Base-by-base conservation (phyloP, 2,888 invertebrate genomes). In the Gastrophysa polygoni region DNA sequence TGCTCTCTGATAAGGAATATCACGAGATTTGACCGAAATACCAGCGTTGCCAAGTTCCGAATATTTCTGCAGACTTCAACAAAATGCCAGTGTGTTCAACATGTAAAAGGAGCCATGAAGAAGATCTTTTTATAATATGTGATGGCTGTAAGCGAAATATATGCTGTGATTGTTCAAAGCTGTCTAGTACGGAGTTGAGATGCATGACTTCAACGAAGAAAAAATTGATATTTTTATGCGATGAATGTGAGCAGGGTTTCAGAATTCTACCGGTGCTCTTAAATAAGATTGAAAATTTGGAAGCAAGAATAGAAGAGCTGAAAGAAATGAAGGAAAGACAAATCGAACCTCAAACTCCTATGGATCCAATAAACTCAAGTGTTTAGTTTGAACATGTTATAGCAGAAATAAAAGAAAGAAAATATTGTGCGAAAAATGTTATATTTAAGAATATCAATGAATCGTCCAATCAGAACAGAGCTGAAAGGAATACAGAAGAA, bases 161-260 rank as follows among this genome's bases (percentile, higher is more conserved):
- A 50, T 29, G 50, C n/a, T 50, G 50, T 29, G 50, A 50, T n/a
- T 28, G 28, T 50, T 29, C 29, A 14, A 29, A 50, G 50, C 50
- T 29, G 24, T 50, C 29, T 50, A 50, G 29, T 29, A 50, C 18
- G 50, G 16, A 29, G 50, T 29, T 50, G 28, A 29, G 50, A 50
- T 50, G 50, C 28, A 50, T 50, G 50, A 29, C 50, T 50, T 50
- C 18, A 21, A 52, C 17, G 52, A 52, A 38, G 8, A 38, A 32
- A 52, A 38, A 38, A 52, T 14, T 29, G 20, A 29, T 29, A 51
- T 51, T 51, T 34, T 34, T 32, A 46, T 46, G 46, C 51, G 34
- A 51, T 51, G 51, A 51, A 51, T 51, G 51, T 51, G 51, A 51
- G 20, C 34, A 51, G 29, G 51, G 51, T 51, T 34, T 51, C 17